These are phyloP conservation scores for Periophthalmus magnuspinnatus DNA, from an alignment of 2,797 vertebrate genomes.

Conservation along the genomic window DNA sequence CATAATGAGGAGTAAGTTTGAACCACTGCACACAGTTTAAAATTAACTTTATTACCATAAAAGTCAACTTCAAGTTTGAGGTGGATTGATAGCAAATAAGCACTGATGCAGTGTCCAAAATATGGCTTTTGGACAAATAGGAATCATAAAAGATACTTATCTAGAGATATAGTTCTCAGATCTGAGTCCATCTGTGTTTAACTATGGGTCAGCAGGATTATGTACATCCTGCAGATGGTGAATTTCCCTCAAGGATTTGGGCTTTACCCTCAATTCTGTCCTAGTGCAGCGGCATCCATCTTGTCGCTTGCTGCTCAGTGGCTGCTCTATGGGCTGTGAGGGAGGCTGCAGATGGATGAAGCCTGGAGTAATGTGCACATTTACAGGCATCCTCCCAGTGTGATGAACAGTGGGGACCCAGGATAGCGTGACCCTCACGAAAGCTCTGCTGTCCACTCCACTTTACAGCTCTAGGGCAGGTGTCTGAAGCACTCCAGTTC, in stretches of 20 bases:
- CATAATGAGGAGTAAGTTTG: no score
- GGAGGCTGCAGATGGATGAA: constrained; percentile 32
- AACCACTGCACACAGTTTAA: no score
- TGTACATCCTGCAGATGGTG: not conserved
- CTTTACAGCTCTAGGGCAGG: not conserved
- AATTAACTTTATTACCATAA: no score
- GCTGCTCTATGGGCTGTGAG: constrained; percentile 2
- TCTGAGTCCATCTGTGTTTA: not conserved
- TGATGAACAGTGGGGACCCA: constrained; percentile 23
- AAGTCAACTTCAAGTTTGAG: not conserved
- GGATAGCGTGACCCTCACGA: constrained; percentile 30
- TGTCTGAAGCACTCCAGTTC: constrained; percentile 18
- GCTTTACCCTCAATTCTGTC: not conserved
- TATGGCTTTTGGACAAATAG: not conserved
- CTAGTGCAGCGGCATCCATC: not conserved
- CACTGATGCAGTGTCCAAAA: not conserved
- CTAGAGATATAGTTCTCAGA: not conserved
- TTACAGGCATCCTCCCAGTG: constrained; percentile 25
- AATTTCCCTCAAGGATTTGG: not conserved
- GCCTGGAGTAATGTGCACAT: constrained; percentile 38
- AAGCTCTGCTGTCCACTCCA: constrained; percentile 17
- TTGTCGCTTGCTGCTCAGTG: not conserved
- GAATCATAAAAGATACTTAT: not conserved
- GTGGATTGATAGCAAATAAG: not conserved
- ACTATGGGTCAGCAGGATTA: not conserved